Evolutionary conservation across 2,113 vertebrate species (phyloP), one percentile per base, ranked within the genome.

Genomic region (Columba livia): DNA sequence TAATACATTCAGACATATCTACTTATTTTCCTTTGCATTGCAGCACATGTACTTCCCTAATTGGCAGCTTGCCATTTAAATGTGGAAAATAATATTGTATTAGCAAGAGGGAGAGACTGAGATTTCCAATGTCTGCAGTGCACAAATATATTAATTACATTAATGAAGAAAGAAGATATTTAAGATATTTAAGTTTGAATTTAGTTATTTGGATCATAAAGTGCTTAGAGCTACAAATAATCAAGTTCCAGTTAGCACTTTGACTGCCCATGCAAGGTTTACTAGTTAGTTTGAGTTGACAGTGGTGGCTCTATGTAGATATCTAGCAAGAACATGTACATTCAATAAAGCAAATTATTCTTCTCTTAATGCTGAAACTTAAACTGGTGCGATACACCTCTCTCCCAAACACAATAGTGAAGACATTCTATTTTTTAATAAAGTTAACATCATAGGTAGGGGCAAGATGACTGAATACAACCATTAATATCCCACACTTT

Each of bases 11-110:
- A 93, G 94, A 88, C 82, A 71, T 88, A 91, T 93, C 88, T 96
- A 74, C 90, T 90, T 88, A 91, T 84, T 97, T 96, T 90, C 65
- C 42, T 88, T 95, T 96, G 90, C 82, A 56, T 54, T 91, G 82
- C 77, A 92, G 79, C 65, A 60, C 79, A 67, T 78, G 90, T 82
- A 79, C 73, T 89, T 93, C 51, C 79, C 60, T 83, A 88, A 90
- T 47, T 96, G 90, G 91, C 92, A 93, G 75, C 48, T 91, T 93
- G 91, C 90, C 90, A 93, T 80, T 78, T 70, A 14, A 66, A 29
- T 73, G 75, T 79, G 67, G 74, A 93, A 88, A 90, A 88, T 38
- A 70, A 64, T 70, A 82, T 36, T 87, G 50, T 82, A 51, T 79
- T 87, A 89, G 51, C 20, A 70, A 73, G 71, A 73, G 47, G 38